Evolutionary conservation across 1,140 invertebrate species (phyloP).

Genomic region (Drosophila nebulosa): DNA sequence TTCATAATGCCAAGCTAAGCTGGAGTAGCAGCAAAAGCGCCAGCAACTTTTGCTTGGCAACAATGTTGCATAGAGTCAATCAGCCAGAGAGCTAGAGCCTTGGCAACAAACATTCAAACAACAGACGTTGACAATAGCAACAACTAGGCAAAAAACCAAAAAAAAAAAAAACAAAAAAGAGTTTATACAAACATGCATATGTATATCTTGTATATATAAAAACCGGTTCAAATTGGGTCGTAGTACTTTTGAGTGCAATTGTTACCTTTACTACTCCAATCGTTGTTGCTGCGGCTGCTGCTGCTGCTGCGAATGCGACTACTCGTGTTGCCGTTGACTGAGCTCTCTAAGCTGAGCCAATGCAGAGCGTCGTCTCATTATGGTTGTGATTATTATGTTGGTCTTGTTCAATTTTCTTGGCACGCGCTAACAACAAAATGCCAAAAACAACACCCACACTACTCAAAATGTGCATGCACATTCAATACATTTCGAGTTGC

Average conservation of each 20-base stretch:
- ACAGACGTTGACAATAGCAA: conserved; percentile 12
- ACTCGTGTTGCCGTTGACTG: neutral
- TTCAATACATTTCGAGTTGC: conserved; percentile 9
- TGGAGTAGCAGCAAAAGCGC: neutral
- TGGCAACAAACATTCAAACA: conserved; percentile 27
- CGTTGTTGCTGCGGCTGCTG: neutral
- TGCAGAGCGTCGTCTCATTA: conserved; percentile 56
- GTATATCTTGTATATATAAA: conserved; percentile 5
- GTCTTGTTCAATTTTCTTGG: conserved; percentile 74
- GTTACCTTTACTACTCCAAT: conserved; percentile 65
- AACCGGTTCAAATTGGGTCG: conserved; percentile 78
- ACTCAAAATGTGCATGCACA: conserved; percentile 16
- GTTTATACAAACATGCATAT: conserved; percentile 31
- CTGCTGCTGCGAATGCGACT: neutral
- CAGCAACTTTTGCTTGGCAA: conserved; percentile 51
- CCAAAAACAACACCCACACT: conserved; percentile 19
- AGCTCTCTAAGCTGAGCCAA: neutral
- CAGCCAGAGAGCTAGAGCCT: neutral
- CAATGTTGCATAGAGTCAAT: conserved; percentile 31
- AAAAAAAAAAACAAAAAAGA: conserved; percentile 3
- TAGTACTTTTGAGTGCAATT: conserved; percentile 79
- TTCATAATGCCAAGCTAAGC: conserved; percentile 47
- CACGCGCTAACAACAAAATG: conserved; percentile 54
- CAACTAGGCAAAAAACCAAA: conserved; percentile 10
- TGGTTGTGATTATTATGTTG: conserved; percentile 58